These are phyloP conservation scores for Actinernus sp. DNA, from an alignment of 92 coral and sea anemone genomes.

Conservation along the genomic window DNA sequence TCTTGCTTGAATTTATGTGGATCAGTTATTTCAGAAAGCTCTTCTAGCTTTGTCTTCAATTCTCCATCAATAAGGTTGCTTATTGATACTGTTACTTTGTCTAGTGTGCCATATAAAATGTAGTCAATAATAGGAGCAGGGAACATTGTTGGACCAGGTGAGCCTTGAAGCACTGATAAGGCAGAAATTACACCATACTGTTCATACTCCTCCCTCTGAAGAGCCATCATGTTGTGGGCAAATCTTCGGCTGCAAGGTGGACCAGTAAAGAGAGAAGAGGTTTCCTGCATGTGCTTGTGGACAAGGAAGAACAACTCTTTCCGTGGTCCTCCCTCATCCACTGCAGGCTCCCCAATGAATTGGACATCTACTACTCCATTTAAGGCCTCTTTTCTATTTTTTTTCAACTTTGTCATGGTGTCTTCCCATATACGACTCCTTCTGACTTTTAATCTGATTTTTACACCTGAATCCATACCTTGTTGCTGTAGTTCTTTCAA, in stretches of 20 bases:
- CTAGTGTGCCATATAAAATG: constrained; percentile 51
- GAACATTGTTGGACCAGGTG: constrained; percentile 67
- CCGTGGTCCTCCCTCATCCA: constrained; percentile 62
- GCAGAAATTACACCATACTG: constrained; percentile 63
- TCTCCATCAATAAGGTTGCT: constrained; percentile 50
- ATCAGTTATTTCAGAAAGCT: constrained; percentile 42
- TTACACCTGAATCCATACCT: constrained; percentile 36
- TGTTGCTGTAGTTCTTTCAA: constrained; percentile 34
- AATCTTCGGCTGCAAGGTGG: constrained; percentile 48
- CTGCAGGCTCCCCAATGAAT: constrained; percentile 57
- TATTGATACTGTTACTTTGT: constrained; percentile 48
- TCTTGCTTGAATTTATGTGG: constrained; percentile 44
- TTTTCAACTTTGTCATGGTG: constrained; percentile 46
- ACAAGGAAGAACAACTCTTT: constrained; percentile 61
- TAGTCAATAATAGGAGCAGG: constrained; percentile 52
- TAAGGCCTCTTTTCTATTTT: constrained; percentile 28
- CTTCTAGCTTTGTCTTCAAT: constrained; percentile 45
- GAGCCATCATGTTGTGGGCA: constrained; percentile 68
- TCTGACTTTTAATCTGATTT: constrained; percentile 56
- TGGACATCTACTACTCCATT: constrained; percentile 53
- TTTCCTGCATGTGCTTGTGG: constrained; percentile 65
- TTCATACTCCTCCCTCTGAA: constrained; percentile 58
- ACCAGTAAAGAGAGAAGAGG: constrained; percentile 49
- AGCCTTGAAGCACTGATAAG: constrained; percentile 48
- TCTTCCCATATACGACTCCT: constrained; percentile 58